Conservation (phyloP, 1,140 invertebrate species). For the Coptotermes formosanus region DNA sequence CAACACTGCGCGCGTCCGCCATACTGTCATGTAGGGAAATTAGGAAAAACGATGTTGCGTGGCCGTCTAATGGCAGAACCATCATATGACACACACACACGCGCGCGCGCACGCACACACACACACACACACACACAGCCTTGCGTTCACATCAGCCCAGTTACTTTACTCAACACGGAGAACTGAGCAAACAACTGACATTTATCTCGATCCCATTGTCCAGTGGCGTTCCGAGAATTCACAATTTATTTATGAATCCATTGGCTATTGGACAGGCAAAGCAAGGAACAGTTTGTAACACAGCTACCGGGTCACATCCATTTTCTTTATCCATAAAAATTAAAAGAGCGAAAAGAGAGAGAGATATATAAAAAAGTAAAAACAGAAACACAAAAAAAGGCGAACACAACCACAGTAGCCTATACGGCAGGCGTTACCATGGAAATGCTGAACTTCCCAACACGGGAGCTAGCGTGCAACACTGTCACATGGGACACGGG, state of each 20-base stretch:
- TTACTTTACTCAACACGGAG: too few relatives aligned
- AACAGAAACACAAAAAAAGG: neutral
- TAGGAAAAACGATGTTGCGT: too few relatives aligned
- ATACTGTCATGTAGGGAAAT: too few relatives aligned
- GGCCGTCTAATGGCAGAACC: too few relatives aligned
- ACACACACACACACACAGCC: too few relatives aligned
- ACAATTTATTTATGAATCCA: neutral
- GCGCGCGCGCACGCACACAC: too few relatives aligned
- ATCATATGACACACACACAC: too few relatives aligned
- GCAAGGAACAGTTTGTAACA: neutral
- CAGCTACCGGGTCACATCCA: neutral
- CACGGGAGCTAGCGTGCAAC: neutral
- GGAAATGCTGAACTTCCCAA: neutral
- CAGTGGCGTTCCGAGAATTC: neutral
- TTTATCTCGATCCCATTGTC: neutral
- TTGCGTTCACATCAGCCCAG: too few relatives aligned
- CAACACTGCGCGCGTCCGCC: too few relatives aligned
- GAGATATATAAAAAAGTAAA: neutral
- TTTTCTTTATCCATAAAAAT: slow-evolving; percentile 9
- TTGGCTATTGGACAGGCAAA: neutral
- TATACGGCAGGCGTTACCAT: neutral
- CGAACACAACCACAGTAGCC: neutral
- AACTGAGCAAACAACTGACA: neutral
- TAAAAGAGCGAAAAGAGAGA: neutral
- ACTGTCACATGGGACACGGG: neutral